Conservation (phyloP, 2,888 invertebrate genomes). For the Tinea trinotella region DNA sequence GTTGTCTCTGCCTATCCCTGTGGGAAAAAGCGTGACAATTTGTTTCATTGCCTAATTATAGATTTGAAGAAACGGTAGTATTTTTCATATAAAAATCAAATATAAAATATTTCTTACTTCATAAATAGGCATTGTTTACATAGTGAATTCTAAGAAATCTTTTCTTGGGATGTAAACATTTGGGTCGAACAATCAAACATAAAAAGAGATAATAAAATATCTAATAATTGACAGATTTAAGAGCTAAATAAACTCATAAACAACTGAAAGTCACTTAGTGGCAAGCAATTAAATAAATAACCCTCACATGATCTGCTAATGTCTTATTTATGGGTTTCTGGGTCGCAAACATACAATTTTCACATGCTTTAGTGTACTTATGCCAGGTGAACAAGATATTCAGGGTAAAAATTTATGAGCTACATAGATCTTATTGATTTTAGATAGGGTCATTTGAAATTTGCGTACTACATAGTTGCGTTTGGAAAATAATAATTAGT, state of each 20-base stretch:
- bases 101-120: neutral
- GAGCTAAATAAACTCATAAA: conserved; percentile 17
- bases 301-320: conserved; percentile 59
- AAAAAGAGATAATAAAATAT: neutral
- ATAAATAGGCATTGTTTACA: neutral
- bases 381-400: conserved; percentile 28
- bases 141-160: neutral
- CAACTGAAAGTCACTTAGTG: conserved; percentile 28
- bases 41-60: neutral
- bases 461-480: no score
- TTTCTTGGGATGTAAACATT: neutral
- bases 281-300: conserved; percentile 47
- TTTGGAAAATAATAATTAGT: no score
- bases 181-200: conserved; percentile 16
- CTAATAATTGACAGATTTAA: conserved; percentile 7
- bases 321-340: conserved; percentile 64
- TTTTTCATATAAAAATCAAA: neutral
- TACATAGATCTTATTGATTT: neutral
- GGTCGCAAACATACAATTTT: conserved; percentile 54
- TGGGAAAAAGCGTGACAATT: no score
- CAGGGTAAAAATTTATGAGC: conserved; percentile 9
- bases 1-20: no score
- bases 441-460: neutral
- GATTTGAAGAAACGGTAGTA: neutral
- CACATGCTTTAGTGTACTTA: conserved; percentile 52